These are phyloP conservation scores for Choristoneura fumiferana DNA, from an alignment of 1,140 invertebrate species.

Conservation along the genomic window DNA sequence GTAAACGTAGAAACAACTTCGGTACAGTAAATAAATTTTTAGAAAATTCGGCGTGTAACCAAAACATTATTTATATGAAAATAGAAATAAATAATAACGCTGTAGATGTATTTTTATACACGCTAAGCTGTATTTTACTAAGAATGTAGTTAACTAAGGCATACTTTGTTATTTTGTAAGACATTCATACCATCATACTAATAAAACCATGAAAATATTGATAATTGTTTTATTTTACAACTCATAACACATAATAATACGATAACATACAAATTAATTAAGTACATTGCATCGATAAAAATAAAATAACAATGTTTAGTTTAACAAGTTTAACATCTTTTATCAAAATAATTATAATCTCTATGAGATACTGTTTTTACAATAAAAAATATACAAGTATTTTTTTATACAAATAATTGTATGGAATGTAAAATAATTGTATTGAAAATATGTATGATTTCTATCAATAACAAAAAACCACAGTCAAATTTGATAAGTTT, in stretches of 20 bases:
- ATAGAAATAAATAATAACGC: slow-evolving; percentile 13
- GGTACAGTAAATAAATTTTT: slow-evolving; percentile 3
- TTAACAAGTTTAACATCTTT: not conserved
- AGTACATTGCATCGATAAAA: too few relatives aligned
- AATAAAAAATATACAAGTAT: too few relatives aligned
- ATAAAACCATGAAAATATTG: slow-evolving; percentile 8
- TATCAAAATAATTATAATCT: not conserved
- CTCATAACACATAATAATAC: too few relatives aligned
- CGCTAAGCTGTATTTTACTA: slow-evolving; percentile 68
- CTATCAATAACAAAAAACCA: too few relatives aligned
- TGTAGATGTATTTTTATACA: slow-evolving; percentile 31
- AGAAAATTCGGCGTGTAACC: slow-evolving; percentile 5
- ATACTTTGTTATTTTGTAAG: slow-evolving; percentile 53
- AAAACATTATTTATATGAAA: slow-evolving; percentile 12
- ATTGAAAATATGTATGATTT: too few relatives aligned
- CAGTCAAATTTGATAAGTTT: too few relatives aligned
- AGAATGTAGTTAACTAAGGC: slow-evolving; percentile 40
- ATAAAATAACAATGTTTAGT: too few relatives aligned
- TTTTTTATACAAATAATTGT: slow-evolving; percentile 48
- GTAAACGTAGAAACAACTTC: not conserved
- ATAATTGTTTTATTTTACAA: slow-evolving; percentile 16
- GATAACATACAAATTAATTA: too few relatives aligned
- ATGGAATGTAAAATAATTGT: slow-evolving; percentile 20
- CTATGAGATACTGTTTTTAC: not conserved
- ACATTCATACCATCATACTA: slow-evolving; percentile 41